These are phyloP conservation scores for Brachionus calyciflorus DNA, from an alignment of 1,140 invertebrate species.

Conservation along the genomic window DNA sequence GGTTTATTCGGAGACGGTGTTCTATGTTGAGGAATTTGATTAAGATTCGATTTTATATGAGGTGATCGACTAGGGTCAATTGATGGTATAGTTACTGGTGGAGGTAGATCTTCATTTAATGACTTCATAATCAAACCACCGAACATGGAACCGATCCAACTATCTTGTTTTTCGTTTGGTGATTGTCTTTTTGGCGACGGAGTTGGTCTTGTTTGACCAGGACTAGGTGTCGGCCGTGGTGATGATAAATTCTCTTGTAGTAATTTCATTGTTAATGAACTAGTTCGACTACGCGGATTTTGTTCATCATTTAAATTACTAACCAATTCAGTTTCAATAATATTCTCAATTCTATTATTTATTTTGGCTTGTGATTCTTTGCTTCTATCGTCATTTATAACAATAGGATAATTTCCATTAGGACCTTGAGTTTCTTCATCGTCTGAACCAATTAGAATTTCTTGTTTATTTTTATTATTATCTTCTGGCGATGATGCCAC, in stretches of 20 bases:
- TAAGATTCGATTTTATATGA: neutral
- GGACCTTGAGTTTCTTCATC: neutral
- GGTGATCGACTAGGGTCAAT: neutral
- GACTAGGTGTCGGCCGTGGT: neutral
- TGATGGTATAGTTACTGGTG: constrained; percentile 2
- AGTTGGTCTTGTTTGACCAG: neutral
- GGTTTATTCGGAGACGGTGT: neutral
- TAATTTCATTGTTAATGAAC: constrained; percentile 5
- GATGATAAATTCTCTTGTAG: neutral
- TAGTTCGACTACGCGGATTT: neutral
- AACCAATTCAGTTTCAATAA: constrained; percentile 14
- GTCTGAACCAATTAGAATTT: constrained; percentile 5
- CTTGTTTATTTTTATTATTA: neutral
- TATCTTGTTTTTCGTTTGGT: neutral
- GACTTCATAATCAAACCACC: constrained; percentile 30
- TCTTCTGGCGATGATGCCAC: constrained; percentile 18
- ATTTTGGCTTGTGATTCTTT: neutral
- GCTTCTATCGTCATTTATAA: neutral
- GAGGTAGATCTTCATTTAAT: constrained; percentile 35
- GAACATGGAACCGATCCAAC: constrained; percentile 36
- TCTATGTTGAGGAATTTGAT: neutral
- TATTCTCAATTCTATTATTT: neutral
- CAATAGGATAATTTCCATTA: neutral
- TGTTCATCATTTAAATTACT: neutral
- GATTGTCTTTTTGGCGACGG: neutral